Base-by-base conservation (phyloP, 2,888 invertebrate species). In the Erannis defoliaria region DNA sequence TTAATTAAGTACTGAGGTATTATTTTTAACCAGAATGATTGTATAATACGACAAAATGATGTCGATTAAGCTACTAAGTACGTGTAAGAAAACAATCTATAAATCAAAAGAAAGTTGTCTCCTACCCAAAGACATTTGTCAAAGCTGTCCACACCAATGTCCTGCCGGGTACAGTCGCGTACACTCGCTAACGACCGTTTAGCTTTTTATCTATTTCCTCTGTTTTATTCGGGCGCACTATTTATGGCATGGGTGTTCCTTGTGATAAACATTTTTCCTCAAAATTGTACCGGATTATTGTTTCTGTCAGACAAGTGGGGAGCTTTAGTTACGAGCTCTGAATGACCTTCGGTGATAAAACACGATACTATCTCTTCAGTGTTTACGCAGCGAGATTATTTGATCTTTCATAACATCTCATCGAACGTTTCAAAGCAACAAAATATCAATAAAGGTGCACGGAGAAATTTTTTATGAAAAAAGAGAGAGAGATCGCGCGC, bases 231-330 rank as follows among this genome's bases (percentile, higher is more conserved):
- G 80, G 78, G 74, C 78, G 80, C 77, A 74, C 80, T 90, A 91
- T 93, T 93, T 92, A 92, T 89, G 89, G 81, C 80, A 80, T 82
- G 91, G 86, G 89, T 93, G 93, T 84, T 82, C 77, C 73, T 71
- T 67, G 83, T 83, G 93, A 93, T 93, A 93, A 93, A 89, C 84
- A 82, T 84, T 89, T 60, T 85, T 85, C 86, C 87, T 86, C 83
- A 83, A 87, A 89, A 88, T 78, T 85, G 85, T 81, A 76, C 64
- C 72, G 85, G 88, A 90, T 92, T 90, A 90, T 90, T 91, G 92
- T 89, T 90, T 86, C 83, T 87, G 85, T 85, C 87, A 82, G 84
- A 79, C 78, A 81, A 82, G 80, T 78, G 81, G 85, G 85, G 84
- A 80, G 76, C 72, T 75, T 85, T 82, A 90, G 84, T 88, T 89